These are phyloP conservation scores for Parochlus steinenii DNA, from an alignment of 2,888 invertebrate genomes.

Conservation along the genomic window DNA sequence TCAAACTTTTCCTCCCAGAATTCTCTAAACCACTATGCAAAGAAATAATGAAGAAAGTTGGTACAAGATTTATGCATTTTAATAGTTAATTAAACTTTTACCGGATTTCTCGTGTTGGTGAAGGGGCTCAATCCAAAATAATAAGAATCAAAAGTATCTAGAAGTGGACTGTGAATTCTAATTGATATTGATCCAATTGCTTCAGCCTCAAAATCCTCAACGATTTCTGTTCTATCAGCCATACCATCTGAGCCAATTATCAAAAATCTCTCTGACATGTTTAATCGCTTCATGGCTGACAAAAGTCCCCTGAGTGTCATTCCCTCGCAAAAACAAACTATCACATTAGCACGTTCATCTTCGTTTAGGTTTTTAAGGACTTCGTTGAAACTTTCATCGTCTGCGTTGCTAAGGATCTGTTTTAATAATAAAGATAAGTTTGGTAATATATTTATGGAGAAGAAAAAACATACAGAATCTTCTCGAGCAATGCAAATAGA, in stretches of 20 bases:
- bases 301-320: conserved; percentile 48
- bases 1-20: conserved; percentile 60
- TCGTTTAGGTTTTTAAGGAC: conserved; percentile 37
- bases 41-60: conserved; percentile 9
- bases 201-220: conserved; percentile 42
- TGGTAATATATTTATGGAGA: not conserved
- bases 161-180: conserved; percentile 55
- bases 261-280: conserved; percentile 39
- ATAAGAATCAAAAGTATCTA: conserved; percentile 44
- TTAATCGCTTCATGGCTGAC: conserved; percentile 38
- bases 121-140: conserved; percentile 47
- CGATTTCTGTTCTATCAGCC: conserved; percentile 59
- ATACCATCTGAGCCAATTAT: conserved; percentile 61
- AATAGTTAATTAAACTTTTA: too few relatives aligned
- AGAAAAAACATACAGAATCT: conserved; percentile 34
- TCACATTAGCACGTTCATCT: conserved; percentile 39
- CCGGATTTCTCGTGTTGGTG: conserved; percentile 49
- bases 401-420: conserved; percentile 34
- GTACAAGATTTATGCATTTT: conserved; percentile 18
- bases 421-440: not conserved
- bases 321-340: conserved; percentile 69
- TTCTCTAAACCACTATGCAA: conserved; percentile 52
- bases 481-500: conserved; percentile 56
- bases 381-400: conserved; percentile 37
- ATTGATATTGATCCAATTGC: conserved; percentile 57